Evolutionary conservation across 2,797 vertebrate species (phyloP), one percentile per base, ranked within the genome.

Genomic region (Fistularia tabacaria): DNA sequence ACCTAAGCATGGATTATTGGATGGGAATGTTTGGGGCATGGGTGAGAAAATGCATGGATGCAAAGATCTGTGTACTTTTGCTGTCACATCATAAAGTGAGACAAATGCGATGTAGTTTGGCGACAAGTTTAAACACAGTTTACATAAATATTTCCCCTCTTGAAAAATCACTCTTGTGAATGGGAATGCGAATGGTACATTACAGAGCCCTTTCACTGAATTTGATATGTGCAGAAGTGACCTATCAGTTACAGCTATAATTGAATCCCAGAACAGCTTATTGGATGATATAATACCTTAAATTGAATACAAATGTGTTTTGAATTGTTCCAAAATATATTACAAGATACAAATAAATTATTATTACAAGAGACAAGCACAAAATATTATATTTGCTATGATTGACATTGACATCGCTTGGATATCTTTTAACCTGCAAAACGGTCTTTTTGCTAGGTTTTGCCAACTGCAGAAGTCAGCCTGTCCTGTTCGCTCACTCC

Each of bases 401-500:
- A 70, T 38, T 60, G 57, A 78, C 74, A 74, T 48, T 54, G 65
- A 58, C 66, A 57, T 64, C 62, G 57, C 8, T 46, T 46, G 46
- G 3, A 42, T 43, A 42, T 56, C 39, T 59, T 62, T 62, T 64
- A 64, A 74, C 59, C 46, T 44, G 43, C n/a, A 14, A 62, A 49
- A 25, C 53, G 25, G 54, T 61, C 47, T 63, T 53, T 13, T 39
- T 58, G 38, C 11, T 53, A 49, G 77, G 64, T 57, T 81, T 79
- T 76, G 56, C 42, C 6, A 40, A 52, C 52, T 25, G 25, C 25
- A 25, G 25, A 73, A 84, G 74, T 84, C 70, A 80, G 59, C 74
- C 66, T 68, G 51, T 59, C 67, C 44, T 46, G 61, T 76, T 79
- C 72, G 53, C 55, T 74, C n/a, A 38, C 53, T 76, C 62, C 76